A percentile compares a stretch with the other conserved stretches of the same genome.
These are phyloP conservation scores for Frankliniella fusca DNA, from an alignment of 2,888 invertebrate genomes.

Conservation along the genomic window DNA sequence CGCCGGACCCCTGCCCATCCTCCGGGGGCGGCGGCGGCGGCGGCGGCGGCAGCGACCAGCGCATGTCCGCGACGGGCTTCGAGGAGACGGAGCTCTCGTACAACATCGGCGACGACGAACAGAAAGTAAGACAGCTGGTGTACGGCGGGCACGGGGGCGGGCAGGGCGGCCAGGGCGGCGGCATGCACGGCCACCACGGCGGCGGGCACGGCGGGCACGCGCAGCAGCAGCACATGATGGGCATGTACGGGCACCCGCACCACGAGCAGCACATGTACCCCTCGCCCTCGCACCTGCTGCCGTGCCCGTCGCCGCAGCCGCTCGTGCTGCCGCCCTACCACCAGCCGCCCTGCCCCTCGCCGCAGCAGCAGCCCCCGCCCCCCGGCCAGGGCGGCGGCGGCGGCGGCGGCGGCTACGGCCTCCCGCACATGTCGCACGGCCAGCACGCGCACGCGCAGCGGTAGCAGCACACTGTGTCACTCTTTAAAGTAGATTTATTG, in stretches of 20 bases:
- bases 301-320: conserved; percentile 65
- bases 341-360: conserved; percentile 68
- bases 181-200: conserved; percentile 50
- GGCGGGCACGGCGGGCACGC: conserved; percentile 46
- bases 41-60: conserved; percentile 70
- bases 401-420: conserved; percentile 68
- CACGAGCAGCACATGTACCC: conserved; percentile 55
- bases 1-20: conserved; percentile 72
- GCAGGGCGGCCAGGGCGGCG: conserved; percentile 47
- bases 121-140: conserved; percentile 96
- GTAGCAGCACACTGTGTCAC: conserved; percentile 45
- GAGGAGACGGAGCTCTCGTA: conserved; percentile 98
- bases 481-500: no score
- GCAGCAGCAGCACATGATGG: conserved; percentile 43
- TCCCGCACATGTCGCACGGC: conserved; percentile 64
- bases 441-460: conserved; percentile 77
- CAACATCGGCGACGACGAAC: conserved; percentile 91
- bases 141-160: conserved; percentile 68
- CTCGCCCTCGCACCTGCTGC: conserved; percentile 53
- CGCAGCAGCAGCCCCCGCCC: conserved; percentile 57
- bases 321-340: conserved; percentile 58
- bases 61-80: conserved; percentile 97
- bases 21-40: conserved; percentile 57
- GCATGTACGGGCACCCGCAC: conserved; percentile 49
- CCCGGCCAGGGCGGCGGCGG: conserved; percentile 54